A percentile compares a stretch with the other conserved stretches of the same genome.
Evolutionary conservation across 2,113 vertebrate species (phyloP).

Genomic region (Gambusia holbrooki): DNA sequence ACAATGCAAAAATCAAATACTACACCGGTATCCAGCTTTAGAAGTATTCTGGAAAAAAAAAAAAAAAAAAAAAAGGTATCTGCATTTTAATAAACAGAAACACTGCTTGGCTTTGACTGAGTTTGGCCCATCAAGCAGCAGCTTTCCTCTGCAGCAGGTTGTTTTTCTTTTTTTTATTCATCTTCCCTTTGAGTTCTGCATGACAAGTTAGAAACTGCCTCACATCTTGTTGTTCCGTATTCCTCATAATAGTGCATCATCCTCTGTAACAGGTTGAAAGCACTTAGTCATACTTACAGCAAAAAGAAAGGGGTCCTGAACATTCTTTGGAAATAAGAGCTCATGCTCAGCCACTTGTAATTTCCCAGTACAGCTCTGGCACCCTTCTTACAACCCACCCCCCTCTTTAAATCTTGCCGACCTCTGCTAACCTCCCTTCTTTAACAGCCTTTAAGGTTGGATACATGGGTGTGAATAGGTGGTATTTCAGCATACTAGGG

Average conservation of each 20-base stretch:
- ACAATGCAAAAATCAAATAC: constrained; percentile 47
- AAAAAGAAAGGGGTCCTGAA: constrained; percentile 32
- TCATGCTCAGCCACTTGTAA: constrained; percentile 52
- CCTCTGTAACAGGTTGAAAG: constrained; percentile 59
- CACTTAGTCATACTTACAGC: constrained; percentile 71
- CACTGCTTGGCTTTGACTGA: constrained; percentile 9
- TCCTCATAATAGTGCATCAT: constrained; percentile 70
- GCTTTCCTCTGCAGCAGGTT: constrained; percentile 50
- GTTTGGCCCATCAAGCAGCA: constrained; percentile 13
- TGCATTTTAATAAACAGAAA: constrained; percentile 20
- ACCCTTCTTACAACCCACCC: neutral
- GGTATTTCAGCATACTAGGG: constrained; percentile 62
- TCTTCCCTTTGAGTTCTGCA: constrained; percentile 36
- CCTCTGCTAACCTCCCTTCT: constrained; percentile 11
- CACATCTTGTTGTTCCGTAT: constrained; percentile 42
- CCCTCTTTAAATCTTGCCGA: neutral
- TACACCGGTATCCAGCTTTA: neutral
- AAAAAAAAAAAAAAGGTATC: neutral
- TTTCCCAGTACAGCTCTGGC: constrained; percentile 39
- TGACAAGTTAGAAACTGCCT: constrained; percentile 58
- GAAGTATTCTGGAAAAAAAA: neutral
- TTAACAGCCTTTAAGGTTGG: constrained; percentile 40
- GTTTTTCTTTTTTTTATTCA: constrained; percentile 23
- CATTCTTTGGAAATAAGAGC: constrained; percentile 70
- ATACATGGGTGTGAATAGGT: constrained; percentile 59